Conservation (phyloP, 2,113 vertebrate species). For the Mus spicilegus region DNA sequence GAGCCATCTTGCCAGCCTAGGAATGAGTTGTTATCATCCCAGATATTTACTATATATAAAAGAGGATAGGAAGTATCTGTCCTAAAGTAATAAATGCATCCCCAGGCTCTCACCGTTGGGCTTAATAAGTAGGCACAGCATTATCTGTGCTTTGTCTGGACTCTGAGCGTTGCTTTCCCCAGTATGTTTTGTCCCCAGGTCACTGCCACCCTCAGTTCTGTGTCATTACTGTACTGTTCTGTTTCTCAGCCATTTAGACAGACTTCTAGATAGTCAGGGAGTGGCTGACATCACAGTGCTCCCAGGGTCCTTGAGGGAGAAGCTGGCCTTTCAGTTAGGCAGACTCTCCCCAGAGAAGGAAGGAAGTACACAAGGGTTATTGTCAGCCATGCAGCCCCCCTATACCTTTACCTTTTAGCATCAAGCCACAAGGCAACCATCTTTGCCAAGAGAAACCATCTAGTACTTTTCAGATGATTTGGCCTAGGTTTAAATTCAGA, state of each 20-base stretch:
- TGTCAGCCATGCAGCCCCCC: conserved; percentile 33
- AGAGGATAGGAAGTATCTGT: not conserved
- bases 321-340: conserved; percentile 49
- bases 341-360: conserved; percentile 16
- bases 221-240: conserved; percentile 51
- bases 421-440: not conserved
- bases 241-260: conserved; percentile 42
- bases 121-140: not conserved
- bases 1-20: not conserved
- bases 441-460: conserved; percentile 57
- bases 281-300: conserved; percentile 62
- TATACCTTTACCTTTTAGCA: conserved; percentile 16
- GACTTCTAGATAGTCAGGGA: conserved; percentile 30
- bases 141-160: conserved; percentile 28
- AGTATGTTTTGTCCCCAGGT: not conserved
- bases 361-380: not conserved
- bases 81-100: not conserved
- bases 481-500: conserved; percentile 66
- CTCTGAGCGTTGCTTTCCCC: not conserved
- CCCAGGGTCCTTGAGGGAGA: conserved; percentile 54
- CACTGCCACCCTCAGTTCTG: conserved; percentile 44
- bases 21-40: conserved; percentile 4
- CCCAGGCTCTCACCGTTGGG: not conserved
- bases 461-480: conserved; percentile 18
- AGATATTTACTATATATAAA: conserved; percentile 13